A percentile compares a stretch with the other conserved stretches of the same genome.
phyloP scores from a whole-genome alignment of 2,797 vertebrate genomes.

The Lutjanus argentimaculatus region DNA sequence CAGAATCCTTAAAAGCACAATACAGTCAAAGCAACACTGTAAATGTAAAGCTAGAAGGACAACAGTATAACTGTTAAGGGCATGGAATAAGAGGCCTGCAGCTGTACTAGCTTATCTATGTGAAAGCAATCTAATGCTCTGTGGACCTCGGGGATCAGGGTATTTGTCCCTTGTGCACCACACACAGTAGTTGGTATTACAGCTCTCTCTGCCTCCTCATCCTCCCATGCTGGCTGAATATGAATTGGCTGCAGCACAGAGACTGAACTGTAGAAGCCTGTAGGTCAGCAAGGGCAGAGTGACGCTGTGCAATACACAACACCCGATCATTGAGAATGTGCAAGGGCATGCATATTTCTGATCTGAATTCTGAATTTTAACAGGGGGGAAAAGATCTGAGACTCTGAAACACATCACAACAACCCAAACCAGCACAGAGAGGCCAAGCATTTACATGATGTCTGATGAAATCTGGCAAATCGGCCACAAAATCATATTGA shows the following conservation, averaged over 20 bases:
- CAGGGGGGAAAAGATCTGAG: background rate
- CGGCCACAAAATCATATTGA: background rate
- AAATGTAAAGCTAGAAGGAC: slow-evolving; percentile 37
- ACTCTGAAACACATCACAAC: background rate
- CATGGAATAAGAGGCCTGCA: slow-evolving; percentile 30
- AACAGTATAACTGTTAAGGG: slow-evolving; percentile 19
- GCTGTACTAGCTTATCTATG: slow-evolving; percentile 43
- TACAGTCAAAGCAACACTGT: slow-evolving; percentile 15
- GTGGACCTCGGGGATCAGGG: slow-evolving; percentile 55
- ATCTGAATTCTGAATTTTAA: background rate
- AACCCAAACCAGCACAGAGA: background rate
- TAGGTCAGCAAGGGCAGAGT: slow-evolving; percentile 45
- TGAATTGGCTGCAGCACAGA: slow-evolving; percentile 49
- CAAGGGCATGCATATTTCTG: background rate
- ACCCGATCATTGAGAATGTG: slow-evolving; percentile 14
- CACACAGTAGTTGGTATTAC: slow-evolving; percentile 46
- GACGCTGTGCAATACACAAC: slow-evolving; percentile 16
- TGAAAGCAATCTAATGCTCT: slow-evolving; percentile 61
- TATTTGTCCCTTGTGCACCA: slow-evolving; percentile 64
- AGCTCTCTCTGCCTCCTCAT: slow-evolving; percentile 48
- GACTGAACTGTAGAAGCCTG: slow-evolving; percentile 42
- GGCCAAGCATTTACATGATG: too few species aligned
- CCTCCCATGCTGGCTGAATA: slow-evolving; percentile 50
- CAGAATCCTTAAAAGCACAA: background rate
- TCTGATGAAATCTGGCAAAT: background rate